Percentiles rank a stretch among this genome's conserved stretches.
Evolutionary conservation across 1,140 invertebrate species (phyloP).

Genomic region (Trichonephila clavata): DNA sequence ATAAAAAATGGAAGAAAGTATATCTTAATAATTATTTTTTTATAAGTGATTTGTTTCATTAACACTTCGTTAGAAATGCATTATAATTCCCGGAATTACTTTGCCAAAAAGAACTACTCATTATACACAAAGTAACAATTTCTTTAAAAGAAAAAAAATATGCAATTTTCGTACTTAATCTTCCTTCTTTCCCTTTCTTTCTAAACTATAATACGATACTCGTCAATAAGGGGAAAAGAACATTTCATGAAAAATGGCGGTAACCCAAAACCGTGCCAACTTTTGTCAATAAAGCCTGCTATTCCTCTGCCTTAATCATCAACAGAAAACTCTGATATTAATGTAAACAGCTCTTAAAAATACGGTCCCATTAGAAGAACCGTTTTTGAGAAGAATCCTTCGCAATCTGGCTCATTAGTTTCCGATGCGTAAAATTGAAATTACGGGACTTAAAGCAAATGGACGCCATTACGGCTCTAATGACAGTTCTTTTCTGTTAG

Average conservation of each 20-base stretch:
- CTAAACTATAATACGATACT: not conserved
- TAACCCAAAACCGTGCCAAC: constrained; percentile 14
- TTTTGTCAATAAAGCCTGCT: constrained; percentile 56
- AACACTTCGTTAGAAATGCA: not conserved
- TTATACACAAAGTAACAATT: not conserved
- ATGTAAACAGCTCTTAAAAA: constrained; percentile 35
- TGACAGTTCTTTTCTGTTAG: constrained; percentile 51
- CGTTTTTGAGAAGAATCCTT: constrained; percentile 17
- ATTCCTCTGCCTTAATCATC: not conserved
- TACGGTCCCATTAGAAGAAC: constrained; percentile 34
- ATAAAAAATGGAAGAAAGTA: too few relatives aligned
- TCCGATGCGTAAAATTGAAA: constrained; percentile 58
- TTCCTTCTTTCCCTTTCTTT: not conserved
- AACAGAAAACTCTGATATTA: constrained; percentile 34
- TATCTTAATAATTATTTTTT: not conserved
- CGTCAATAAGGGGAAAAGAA: not conserved
- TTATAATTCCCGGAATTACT: not conserved
- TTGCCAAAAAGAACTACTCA: not conserved
- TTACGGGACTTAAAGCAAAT: constrained; percentile 51
- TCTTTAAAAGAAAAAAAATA: not conserved
- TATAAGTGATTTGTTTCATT: not conserved
- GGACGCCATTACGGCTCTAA: constrained; percentile 43
- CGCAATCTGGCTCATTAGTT: constrained; percentile 61
- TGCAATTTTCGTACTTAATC: not conserved
- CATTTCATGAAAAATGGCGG: constrained; percentile 12